Conservation (phyloP, 2,888 invertebrate genomes). For the Abscondita cerata region DNA sequence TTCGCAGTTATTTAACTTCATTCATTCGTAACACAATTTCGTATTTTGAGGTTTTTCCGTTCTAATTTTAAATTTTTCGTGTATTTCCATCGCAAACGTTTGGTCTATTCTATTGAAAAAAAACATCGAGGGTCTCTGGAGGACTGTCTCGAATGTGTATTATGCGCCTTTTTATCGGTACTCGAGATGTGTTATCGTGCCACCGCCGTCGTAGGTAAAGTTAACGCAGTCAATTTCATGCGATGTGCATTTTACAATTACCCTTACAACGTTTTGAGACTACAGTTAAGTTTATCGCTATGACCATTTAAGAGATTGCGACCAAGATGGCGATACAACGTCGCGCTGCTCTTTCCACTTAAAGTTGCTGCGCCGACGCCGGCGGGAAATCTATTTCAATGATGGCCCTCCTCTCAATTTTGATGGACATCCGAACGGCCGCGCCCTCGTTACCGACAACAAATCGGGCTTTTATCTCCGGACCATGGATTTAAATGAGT, state of each 20-base stretch:
- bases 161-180: constrained; percentile 27
- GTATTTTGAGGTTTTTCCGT: constrained; percentile 5
- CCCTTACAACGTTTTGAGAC: constrained; percentile 44
- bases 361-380: constrained; percentile 44
- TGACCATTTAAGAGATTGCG: constrained; percentile 60
- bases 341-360: constrained; percentile 46
- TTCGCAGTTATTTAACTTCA: constrained; percentile 30
- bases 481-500: constrained; percentile 44
- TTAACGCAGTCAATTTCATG: constrained; percentile 49
- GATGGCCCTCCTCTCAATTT: constrained; percentile 60
- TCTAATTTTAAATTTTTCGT: constrained; percentile 20
- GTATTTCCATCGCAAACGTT: constrained; percentile 7
- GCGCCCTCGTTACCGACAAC: constrained; percentile 50
- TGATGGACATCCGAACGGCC: constrained; percentile 60
- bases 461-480: constrained; percentile 38
- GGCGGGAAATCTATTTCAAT: constrained; percentile 55
- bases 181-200: constrained; percentile 30
- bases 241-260: constrained; percentile 51
- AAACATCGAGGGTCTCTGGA: constrained; percentile 34
- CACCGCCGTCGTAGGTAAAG: constrained; percentile 31
- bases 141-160: constrained; percentile 26
- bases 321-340: constrained; percentile 57
- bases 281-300: constrained; percentile 56
- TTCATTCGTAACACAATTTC: constrained; percentile 27
- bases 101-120: constrained; percentile 24